These are phyloP conservation scores for Bolinopsis microptera DNA, from an alignment of 37 sponge, comb jelly and placozoan species.

Conservation along the genomic window DNA sequence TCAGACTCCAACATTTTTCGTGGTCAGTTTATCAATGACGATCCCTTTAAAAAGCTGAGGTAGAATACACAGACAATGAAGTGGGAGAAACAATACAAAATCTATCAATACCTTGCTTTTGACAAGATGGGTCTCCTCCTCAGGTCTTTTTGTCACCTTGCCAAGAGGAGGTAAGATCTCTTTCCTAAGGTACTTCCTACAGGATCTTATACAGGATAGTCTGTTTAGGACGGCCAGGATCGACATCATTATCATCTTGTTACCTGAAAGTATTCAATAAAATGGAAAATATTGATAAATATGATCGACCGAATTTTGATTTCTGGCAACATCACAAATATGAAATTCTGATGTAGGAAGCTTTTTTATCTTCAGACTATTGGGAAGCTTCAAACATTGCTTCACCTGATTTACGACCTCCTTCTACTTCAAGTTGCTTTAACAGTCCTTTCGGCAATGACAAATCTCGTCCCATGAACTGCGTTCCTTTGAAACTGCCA, in stretches of 20 bases:
- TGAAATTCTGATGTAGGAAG: no score
- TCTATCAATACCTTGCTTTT: constrained; percentile 28
- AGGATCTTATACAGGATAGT: neutral
- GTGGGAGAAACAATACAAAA: no score
- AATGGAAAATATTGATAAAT: neutral
- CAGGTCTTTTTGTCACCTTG: constrained; percentile 5
- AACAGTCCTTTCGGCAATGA: neutral
- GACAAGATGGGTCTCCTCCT: constrained; percentile 21
- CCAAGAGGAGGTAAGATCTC: constrained; percentile 34
- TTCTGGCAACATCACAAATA: no score
- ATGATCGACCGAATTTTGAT: no score
- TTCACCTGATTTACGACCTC: neutral
- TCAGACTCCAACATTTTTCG: no score
- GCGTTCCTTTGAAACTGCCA: neutral
- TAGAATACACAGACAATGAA: no score
- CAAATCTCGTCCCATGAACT: constrained; percentile 9
- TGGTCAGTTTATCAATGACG: no score
- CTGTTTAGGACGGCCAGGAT: constrained; percentile 16
- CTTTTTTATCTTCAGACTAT: no score
- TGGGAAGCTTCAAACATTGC: no score
- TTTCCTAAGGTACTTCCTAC: constrained; percentile 42
- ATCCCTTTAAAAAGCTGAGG: no score
- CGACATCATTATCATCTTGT: constrained; percentile 16
- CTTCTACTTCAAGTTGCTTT: neutral
- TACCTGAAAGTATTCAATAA: neutral